Conservation (phyloP, 2,797 vertebrate genomes). For the Danio tinwini region DNA sequence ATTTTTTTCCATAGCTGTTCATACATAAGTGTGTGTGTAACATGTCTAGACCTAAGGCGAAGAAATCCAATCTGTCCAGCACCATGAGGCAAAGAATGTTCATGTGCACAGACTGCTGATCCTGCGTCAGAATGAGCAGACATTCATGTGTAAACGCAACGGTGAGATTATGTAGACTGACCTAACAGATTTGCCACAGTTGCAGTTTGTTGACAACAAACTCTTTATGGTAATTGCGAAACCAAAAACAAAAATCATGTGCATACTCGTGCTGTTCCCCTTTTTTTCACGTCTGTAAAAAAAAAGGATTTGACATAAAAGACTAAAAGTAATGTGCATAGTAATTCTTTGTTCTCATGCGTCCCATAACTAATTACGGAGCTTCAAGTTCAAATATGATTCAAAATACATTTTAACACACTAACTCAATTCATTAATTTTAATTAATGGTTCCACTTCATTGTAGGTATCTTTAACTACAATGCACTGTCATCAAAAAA, state of each 20-base stretch:
- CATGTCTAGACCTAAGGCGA: slow-evolving; percentile 37
- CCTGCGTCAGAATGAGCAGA: slow-evolving; percentile 26
- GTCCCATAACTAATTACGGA: neutral
- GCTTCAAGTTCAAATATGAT: neutral
- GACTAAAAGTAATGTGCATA: neutral
- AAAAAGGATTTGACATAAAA: neutral
- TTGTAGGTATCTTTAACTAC: too few species aligned
- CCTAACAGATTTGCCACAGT: neutral
- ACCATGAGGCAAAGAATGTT: slow-evolving; percentile 34
- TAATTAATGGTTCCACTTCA: too few species aligned
- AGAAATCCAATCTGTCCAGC: slow-evolving; percentile 46
- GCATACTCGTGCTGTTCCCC: neutral
- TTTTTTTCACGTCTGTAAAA: neutral
- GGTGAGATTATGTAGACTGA: slow-evolving; percentile 8
- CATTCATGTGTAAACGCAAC: neutral
- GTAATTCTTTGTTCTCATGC: neutral
- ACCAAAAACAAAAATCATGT: neutral
- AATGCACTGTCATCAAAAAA: too few species aligned
- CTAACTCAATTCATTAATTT: too few species aligned
- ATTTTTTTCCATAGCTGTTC: too few species aligned
- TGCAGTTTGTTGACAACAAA: neutral
- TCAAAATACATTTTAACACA: neutral
- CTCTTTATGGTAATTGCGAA: neutral
- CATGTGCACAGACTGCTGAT: slow-evolving; percentile 43
- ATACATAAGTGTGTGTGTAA: neutral